Base-by-base conservation (phyloP, 2,797 vertebrate genomes). In the Phrynocephalus vlangalii region DNA sequence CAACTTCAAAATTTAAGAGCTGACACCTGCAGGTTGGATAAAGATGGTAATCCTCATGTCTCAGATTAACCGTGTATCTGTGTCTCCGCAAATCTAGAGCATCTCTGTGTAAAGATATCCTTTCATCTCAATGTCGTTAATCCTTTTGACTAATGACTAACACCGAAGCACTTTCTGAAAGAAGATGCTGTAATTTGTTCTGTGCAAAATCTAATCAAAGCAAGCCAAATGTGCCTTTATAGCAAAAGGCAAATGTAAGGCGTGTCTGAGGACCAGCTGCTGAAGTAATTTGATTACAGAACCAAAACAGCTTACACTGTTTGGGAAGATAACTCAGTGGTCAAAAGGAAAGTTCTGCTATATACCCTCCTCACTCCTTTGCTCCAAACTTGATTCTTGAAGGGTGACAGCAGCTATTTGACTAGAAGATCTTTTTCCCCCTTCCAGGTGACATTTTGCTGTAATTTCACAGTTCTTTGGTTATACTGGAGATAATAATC, bases 371-470 rank as follows among this genome's bases (percentile, higher is more conserved):
- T 13, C 44, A n/a, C 38, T 50, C 20, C 75, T 13, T 52, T 33
- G 18, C 15, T 33, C 87, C 33, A 30, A 88, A 91, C 76, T 84
- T 80, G 88, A 38, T 79, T 86, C 75, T 3, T n/a, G 50, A 87
- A 86, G 85, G 91, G 82, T 76, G 88, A 66, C 72, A 88, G 76
- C 83, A 77, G 52, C 71, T 87, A 82, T 92, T 93, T 93, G 93
- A 95, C 82, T 86, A 84, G 89, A 95, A 86, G 87, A 52, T 78
- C 89, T 94, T 92, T 94, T 89, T 94, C 92, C 94, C 93, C 92
- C 86, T 89, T 81, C 82, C 82, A 93, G 91, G 91, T 93, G 94
- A 91, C 82, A 94, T 93, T 95, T 93, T 89, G 82, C 78, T 91
- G 15, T 95, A 94, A 95, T 93, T 95, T 94, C 79, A 91, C 6